These are phyloP conservation scores for Condylostylus longicornis DNA, from an alignment of 1,140 invertebrate genomes.

Conservation along the genomic window DNA sequence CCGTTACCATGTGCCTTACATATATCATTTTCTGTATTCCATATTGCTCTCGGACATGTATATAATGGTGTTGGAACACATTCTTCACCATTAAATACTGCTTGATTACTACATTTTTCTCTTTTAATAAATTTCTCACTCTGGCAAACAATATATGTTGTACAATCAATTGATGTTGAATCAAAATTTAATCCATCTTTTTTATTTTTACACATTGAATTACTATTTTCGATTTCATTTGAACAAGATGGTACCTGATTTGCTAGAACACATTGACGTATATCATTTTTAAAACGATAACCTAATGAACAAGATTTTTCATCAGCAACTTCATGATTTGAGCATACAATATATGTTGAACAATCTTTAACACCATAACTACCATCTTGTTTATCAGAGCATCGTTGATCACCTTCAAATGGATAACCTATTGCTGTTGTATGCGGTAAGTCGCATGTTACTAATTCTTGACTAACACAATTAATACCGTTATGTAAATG, in stretches of 20 bases:
- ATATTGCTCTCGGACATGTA: constrained; percentile 1
- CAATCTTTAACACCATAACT: constrained; percentile 1
- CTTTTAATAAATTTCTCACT: constrained; percentile 1
- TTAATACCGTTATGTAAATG: constrained; percentile 13
- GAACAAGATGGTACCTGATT: neutral
- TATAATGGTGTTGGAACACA: constrained; percentile 6
- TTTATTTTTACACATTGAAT: constrained; percentile 8
- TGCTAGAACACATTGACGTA: constrained; percentile 1
- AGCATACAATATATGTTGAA: constrained; percentile 2
- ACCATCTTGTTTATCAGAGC: constrained; percentile 1
- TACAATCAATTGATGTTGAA: constrained; percentile 6
- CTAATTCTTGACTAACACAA: constrained; percentile 16
- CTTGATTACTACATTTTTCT: constrained; percentile 3
- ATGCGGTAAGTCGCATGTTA: constrained; percentile 6
- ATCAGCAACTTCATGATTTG: constrained; percentile 2
- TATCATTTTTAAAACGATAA: constrained; percentile 3
- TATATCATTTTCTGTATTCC: neutral
- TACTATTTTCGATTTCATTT: neutral
- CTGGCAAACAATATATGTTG: constrained; percentile 4
- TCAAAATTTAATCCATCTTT: constrained; percentile 10
- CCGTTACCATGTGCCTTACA: constrained; percentile 11
- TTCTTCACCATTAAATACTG: constrained; percentile 7
- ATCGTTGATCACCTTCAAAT: constrained; percentile 6
- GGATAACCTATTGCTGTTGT: constrained; percentile 6
- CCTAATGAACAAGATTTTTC: neutral